Evolutionary conservation across 2,888 invertebrate genomes (phyloP), one percentile per base, ranked within the genome.

Genomic region (Acanthosoma haemorrhoidale): DNA sequence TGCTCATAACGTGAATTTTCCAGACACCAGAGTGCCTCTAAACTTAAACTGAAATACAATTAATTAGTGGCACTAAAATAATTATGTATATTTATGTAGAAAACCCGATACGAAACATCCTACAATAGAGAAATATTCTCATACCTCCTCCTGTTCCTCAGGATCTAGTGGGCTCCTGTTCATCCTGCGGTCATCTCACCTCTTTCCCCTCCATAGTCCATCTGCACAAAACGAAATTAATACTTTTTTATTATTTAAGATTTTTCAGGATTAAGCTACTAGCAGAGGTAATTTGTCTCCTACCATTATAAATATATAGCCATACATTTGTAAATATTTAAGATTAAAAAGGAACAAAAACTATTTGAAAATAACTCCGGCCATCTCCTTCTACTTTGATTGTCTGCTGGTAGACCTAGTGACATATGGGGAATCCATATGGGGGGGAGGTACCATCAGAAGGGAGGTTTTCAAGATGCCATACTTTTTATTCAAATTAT

Each of bases 131-230:
- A 6, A 5, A 9, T 32, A 15, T 32, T 15, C 5, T 31, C 34
- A 4, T 59, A 61, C 61, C 61, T 61, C 61, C 61, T 61, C 61
- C 38, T 61, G 61, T 36, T 61, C 61, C 34, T 61, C 61, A 21
- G 61, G 61, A 36, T 61, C 61, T 61, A 61, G 61, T 21, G 61
- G 61, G 34, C 61, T 61, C 38, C 61, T 34, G 61, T 38, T 61
- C 61, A 61, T 61, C 21, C 61, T 61, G 32, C 25, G 36, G 61
- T 61, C 61, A 61, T 61, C 61, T 61, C 38, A 38, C 21, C 36
- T 38, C 61, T 15, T 4, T n/a, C 21, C n/a, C 61, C 38, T 61
- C 61, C 61, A 61, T 61, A 32, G 34, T 61, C 34, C 61, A 4
- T 38, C 34, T 36, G 38, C 6, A 61, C 6, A 36, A 36, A 36